Base-by-base conservation (phyloP, 2,888 invertebrate species). In the Leptodirus hochenwartii region DNA sequence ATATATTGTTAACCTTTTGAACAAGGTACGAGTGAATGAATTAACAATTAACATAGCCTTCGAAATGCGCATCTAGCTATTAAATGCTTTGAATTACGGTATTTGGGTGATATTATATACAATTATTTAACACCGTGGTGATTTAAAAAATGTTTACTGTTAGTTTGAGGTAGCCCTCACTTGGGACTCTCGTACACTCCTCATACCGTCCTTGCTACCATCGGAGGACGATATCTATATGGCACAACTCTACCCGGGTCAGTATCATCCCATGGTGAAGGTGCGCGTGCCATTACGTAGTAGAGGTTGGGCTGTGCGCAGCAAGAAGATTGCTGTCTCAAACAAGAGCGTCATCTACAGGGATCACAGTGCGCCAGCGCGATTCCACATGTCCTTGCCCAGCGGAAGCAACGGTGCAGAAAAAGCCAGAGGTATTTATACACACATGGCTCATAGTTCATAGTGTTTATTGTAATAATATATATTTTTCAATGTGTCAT, bases 181-280 rank as follows among this genome's bases (percentile, higher is more conserved):
- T 14, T 96, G 93, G 87, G 95, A 96, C 51, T 78, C 80, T 10
- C 59, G 91, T 13, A 81, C 87, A 10, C 55, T 91, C 2, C 58
- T 98, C 33, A 82, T 98, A 34, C 95, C 96, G 5, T 90, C 91
- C 0, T 61, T 96, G 15, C 58, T 96, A 35, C 95, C 96, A 0
- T 69, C 72, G 0, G 74, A 75, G 44, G 80, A 80, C 42, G 71
- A 76, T 38, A 58, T 73, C 33, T 45, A 54, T 20, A 49, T 54
- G 37, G 58, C 60, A 11, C 54, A 57, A 34, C 41, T 50, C 39
- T 50, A 53, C 44, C 55, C 55, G 1, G 50, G 49, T 5, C 53
- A 53, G 34, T 48, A 44, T 30, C 50, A 52, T 34, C 47, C 50
- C 2, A 44, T 58, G 42, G 60, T 61, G 15, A 58, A 56, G 39